Evolutionary conservation across 2,888 invertebrate species (phyloP).

Genomic region (Exephanes ischioxanthus): DNA sequence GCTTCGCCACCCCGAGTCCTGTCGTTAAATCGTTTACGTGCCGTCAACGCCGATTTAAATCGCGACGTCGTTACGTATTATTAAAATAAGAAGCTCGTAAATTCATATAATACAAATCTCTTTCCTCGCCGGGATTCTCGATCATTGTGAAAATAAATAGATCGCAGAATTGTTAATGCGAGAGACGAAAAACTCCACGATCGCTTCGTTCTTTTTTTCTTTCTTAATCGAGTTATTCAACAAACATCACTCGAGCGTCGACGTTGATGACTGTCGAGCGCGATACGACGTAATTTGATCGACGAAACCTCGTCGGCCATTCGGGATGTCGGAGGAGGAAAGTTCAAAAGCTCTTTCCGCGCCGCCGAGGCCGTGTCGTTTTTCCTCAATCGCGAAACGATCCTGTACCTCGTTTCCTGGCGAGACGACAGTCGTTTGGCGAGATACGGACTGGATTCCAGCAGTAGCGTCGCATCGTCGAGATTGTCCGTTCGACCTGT

Average conservation of each 20-base stretch:
- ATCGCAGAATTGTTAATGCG: constrained; percentile 1
- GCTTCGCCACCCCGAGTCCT: constrained; percentile 50
- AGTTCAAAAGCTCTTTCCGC: constrained; percentile 10
- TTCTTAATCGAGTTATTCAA: not conserved
- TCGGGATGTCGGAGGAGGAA: not conserved
- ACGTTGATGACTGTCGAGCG: not conserved
- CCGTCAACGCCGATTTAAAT: constrained; percentile 27
- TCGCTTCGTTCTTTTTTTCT: not conserved
- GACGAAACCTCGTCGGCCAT: constrained; percentile 3
- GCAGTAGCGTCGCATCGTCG: constrained; percentile 41
- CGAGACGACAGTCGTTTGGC: constrained; percentile 39
- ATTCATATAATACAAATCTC: constrained; percentile 55
- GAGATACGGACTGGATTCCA: constrained; percentile 50
- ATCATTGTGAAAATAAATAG: constrained; percentile 40
- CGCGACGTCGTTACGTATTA: constrained; percentile 50
- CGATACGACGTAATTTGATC: not conserved
- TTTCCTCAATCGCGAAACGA: constrained; percentile 28
- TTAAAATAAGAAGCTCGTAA: constrained; percentile 67
- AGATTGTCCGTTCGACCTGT: constrained; percentile 14
- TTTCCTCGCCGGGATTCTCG: constrained; percentile 13
- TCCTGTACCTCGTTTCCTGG: constrained; percentile 31
- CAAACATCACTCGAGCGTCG: not conserved
- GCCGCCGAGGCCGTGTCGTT: not conserved
- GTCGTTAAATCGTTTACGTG: constrained; percentile 27
- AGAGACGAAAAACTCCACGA: constrained; percentile 11